Conservation (phyloP, 2,888 invertebrate genomes). For the Caprella mutica region DNA sequence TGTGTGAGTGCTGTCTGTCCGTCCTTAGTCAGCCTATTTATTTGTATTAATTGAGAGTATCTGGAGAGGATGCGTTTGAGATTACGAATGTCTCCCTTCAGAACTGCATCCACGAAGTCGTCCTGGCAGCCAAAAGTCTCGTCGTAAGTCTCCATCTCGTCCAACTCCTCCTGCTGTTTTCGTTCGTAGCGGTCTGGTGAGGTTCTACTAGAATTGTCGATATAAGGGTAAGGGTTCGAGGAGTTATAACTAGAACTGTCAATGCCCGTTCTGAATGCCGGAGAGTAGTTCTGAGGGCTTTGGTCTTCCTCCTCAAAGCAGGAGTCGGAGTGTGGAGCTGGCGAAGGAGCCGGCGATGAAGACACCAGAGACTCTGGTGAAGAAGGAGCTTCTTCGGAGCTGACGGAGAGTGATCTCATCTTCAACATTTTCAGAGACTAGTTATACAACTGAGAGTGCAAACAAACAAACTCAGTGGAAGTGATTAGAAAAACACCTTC, state of each 20-base stretch:
- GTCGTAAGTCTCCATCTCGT: constrained; percentile 17
- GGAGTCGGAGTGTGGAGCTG: constrained; percentile 22
- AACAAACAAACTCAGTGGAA: neutral
- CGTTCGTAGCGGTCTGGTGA: constrained; percentile 17
- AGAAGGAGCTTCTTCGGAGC: constrained; percentile 27
- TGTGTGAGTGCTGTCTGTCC: constrained; percentile 34
- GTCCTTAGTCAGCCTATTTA: constrained; percentile 31
- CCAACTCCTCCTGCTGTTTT: constrained; percentile 16
- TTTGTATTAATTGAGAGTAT: constrained; percentile 32
- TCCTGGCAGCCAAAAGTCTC: constrained; percentile 30
- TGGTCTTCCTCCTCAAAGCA: constrained; percentile 26
- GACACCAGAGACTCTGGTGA: constrained; percentile 27
- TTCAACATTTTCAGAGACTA: constrained; percentile 19
- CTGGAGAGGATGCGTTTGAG: constrained; percentile 31
- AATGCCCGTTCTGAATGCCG: constrained; percentile 25
- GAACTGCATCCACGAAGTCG: constrained; percentile 28
- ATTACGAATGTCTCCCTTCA: constrained; percentile 25
- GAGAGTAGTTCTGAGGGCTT: constrained; percentile 24
- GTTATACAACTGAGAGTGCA: no score
- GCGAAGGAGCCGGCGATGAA: constrained; percentile 20
- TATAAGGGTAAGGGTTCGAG: constrained; percentile 21
- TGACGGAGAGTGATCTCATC: constrained; percentile 25
- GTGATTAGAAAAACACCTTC: neutral
- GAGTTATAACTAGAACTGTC: constrained; percentile 10
- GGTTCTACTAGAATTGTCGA: constrained; percentile 12